phyloP scores from a whole-genome alignment of 53 echinoderm and acorn worm species.

The Paracentrotus lividus region DNA sequence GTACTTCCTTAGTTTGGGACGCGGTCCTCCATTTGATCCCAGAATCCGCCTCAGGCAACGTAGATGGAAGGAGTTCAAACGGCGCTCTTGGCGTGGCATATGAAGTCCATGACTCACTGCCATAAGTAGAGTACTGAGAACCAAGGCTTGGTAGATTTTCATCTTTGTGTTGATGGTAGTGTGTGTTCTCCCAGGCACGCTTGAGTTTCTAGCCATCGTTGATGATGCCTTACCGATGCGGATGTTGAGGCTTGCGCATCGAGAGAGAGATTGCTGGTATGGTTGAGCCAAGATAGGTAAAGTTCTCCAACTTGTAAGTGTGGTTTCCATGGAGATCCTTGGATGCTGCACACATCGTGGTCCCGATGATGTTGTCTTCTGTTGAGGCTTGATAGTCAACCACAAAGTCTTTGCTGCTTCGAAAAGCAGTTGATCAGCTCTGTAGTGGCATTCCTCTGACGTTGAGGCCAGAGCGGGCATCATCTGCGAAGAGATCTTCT shows the following conservation, averaged over 20 bases:
- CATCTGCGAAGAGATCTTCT: background rate
- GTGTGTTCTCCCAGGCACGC: no score
- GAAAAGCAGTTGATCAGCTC: background rate
- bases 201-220: no score
- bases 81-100: no score
- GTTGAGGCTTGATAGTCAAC: background rate
- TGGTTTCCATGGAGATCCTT: background rate
- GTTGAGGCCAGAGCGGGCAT: background rate
- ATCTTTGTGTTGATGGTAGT: background rate
- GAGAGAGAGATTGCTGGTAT: background rate
- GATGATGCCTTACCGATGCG: background rate
- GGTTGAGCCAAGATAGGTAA: background rate
- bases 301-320: background rate
- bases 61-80: background rate
- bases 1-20: background rate
- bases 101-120: background rate
- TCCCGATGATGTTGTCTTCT: background rate
- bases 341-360: background rate
- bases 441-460: background rate
- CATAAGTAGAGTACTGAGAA: background rate
- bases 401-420: background rate
- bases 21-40: background rate
- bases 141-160: background rate
- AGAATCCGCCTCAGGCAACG: background rate
- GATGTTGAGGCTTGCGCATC: background rate